Evolutionary conservation across 2,797 vertebrate genomes (phyloP).

Genomic region (Leucoraja ocellata): DNA sequence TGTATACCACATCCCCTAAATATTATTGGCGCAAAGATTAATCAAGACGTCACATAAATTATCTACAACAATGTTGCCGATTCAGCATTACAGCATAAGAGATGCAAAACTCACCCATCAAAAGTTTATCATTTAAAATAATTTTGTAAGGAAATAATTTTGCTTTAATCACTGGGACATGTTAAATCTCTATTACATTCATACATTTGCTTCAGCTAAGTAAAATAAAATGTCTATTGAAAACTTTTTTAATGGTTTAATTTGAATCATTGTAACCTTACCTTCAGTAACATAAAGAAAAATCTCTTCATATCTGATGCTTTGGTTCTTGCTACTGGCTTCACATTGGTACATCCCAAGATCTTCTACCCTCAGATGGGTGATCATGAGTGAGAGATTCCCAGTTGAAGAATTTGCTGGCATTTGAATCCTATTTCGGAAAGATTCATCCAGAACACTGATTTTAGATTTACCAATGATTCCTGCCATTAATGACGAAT

Average conservation of each 20-base stretch:
- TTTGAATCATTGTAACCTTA: background rate
- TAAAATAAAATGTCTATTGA: background rate
- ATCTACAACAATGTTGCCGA: background rate
- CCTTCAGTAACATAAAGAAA: conserved; percentile 23
- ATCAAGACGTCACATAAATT: background rate
- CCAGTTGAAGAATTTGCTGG: conserved; percentile 16
- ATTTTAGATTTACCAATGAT: conserved; percentile 3
- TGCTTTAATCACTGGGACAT: background rate
- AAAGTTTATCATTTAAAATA: background rate
- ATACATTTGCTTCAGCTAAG: background rate
- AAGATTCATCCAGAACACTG: background rate
- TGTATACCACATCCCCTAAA: background rate
- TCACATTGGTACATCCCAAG: conserved; percentile 15
- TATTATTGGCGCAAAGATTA: background rate
- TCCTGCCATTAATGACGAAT: background rate
- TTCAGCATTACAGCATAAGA: background rate
- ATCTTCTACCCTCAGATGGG: background rate
- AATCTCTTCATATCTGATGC: background rate
- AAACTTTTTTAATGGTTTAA: background rate
- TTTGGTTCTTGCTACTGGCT: background rate
- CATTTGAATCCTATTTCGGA: conserved; percentile 16
- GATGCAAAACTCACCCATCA: background rate
- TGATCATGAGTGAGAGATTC: conserved; percentile 33
- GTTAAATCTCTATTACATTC: background rate
- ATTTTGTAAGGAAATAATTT: background rate